A percentile compares a stretch with the other conserved stretches of the same genome.
These are phyloP conservation scores for Argyrosomus japonicus DNA, from an alignment of 2,113 vertebrate genomes.

Conservation along the genomic window DNA sequence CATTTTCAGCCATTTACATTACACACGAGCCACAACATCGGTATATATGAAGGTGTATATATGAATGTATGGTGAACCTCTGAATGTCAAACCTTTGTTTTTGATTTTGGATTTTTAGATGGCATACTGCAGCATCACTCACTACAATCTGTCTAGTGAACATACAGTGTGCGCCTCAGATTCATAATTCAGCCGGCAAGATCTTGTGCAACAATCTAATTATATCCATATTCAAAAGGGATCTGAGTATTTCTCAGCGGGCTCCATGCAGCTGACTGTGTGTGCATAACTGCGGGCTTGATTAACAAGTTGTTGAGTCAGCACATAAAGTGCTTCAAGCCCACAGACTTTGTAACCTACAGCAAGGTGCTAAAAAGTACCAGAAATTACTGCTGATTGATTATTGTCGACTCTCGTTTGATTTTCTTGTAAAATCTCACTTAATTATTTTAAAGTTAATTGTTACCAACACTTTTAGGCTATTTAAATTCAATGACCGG, in stretches of 20 bases:
- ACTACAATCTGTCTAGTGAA: constrained; percentile 46
- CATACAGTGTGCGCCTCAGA: constrained; percentile 50
- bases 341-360: constrained; percentile 67
- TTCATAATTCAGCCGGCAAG: constrained; percentile 74
- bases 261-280: constrained; percentile 76
- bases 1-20: neutral
- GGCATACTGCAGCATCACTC: constrained; percentile 29
- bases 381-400: constrained; percentile 46
- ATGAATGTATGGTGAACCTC: neutral
- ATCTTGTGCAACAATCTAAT: constrained; percentile 82
- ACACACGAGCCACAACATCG: neutral
- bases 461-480: neutral
- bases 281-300: constrained; percentile 78
- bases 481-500: neutral
- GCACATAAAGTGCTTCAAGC: constrained; percentile 73
- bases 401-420: neutral
- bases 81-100: constrained; percentile 28
- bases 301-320: constrained; percentile 84
- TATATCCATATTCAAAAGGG: constrained; percentile 81
- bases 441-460: neutral
- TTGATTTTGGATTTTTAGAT: constrained; percentile 12
- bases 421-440: neutral
- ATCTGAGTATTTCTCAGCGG: constrained; percentile 77
- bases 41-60: neutral
- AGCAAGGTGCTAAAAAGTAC: constrained; percentile 57